phyloP scores from a whole-genome alignment of 1,140 invertebrate genomes.

The Drosophila sulfurigaster region DNA sequence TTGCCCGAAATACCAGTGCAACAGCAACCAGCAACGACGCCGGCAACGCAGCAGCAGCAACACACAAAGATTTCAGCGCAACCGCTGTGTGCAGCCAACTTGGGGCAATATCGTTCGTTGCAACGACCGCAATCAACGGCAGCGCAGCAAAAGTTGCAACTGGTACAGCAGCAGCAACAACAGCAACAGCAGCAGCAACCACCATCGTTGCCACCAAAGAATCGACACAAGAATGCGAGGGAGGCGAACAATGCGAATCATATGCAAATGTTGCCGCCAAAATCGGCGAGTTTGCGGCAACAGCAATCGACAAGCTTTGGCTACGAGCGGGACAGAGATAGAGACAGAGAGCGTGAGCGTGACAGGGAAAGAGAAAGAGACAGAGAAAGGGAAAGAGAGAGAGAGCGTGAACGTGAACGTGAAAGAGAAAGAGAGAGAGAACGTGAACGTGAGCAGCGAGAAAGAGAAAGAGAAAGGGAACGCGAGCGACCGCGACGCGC shows the following conservation, averaged over 20 bases:
- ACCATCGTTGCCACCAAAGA: conserved; percentile 81
- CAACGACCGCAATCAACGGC: conserved; percentile 67
- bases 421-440: conserved; percentile 37
- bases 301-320: conserved; percentile 59
- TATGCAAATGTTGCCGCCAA: conserved; percentile 78
- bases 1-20: conserved; percentile 81
- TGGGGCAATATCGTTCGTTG: conserved; percentile 82
- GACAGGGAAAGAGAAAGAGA: conserved; percentile 47
- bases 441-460: conserved; percentile 39
- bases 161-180: conserved; percentile 55
- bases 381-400: conserved; percentile 50
- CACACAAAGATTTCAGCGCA: conserved; percentile 77
- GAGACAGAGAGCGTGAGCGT: conserved; percentile 42
- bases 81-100: conserved; percentile 78
- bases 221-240: conserved; percentile 72
- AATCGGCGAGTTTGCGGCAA: conserved; percentile 68
- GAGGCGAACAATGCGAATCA: conserved; percentile 74
- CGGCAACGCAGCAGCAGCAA: conserved; percentile 11
- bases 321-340: conserved; percentile 52
- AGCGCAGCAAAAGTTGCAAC: conserved; percentile 54
- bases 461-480: conserved; percentile 28
- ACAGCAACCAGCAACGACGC: conserved; percentile 29
- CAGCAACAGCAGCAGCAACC: conserved; percentile 72
- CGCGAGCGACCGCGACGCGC: conserved; percentile 65
- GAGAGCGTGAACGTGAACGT: conserved; percentile 44